These are phyloP conservation scores for Drosophila nebulosa DNA, from an alignment of 1,140 invertebrate species.

Conservation along the genomic window DNA sequence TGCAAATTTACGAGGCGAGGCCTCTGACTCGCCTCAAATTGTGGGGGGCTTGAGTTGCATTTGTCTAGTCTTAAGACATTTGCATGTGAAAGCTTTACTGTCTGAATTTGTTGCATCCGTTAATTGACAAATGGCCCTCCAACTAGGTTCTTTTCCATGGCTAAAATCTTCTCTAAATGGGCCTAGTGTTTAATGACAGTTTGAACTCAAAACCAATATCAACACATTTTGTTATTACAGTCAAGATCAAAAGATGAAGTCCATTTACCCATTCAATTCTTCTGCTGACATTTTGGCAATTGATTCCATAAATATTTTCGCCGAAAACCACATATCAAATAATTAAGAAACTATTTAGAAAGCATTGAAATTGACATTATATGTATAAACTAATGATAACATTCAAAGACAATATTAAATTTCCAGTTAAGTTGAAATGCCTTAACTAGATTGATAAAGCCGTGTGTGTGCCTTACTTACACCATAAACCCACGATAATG, in stretches of 20 bases:
- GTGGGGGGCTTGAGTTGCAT: not conserved
- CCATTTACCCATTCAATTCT: not conserved
- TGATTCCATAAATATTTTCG: not conserved
- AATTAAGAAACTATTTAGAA: not conserved
- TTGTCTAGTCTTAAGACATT: constrained; percentile 41
- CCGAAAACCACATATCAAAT: not conserved
- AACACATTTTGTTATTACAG: too few relatives aligned
- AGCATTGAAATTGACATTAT: not conserved
- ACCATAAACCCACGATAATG: not conserved
- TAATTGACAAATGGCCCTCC: constrained; percentile 10
- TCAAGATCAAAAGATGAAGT: too few relatives aligned
- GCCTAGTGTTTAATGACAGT: too few relatives aligned
- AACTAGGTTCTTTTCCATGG: not conserved
- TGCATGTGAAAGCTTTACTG: constrained; percentile 46
- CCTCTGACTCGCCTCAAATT: constrained; percentile 6
- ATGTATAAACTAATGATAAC: not conserved
- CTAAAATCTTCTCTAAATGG: not conserved
- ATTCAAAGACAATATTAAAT: not conserved
- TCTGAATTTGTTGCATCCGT: constrained; percentile 10
- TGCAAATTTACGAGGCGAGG: constrained; percentile 76
- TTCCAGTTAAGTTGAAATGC: not conserved
- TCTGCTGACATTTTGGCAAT: not conserved
- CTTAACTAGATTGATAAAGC: not conserved
- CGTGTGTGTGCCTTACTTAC: not conserved
- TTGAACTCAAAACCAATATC: too few relatives aligned